Percentiles rank a stretch among this genome's conserved stretches.
Evolutionary conservation across 2,888 invertebrate species (phyloP).

Genomic region (Prosapia bicincta): DNA sequence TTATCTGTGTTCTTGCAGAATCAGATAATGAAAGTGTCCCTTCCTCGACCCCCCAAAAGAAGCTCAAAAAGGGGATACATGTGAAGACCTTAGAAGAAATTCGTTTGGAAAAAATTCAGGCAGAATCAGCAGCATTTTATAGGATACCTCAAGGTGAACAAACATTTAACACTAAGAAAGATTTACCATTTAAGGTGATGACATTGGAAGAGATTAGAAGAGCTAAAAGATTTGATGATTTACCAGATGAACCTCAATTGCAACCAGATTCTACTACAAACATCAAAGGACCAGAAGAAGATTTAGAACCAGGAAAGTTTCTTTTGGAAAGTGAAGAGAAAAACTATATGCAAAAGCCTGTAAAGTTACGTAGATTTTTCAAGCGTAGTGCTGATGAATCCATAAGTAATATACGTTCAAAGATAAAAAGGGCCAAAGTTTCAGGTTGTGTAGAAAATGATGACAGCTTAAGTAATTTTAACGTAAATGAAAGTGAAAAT

Average conservation of each 20-base stretch:
- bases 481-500: neutral
- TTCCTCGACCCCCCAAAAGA: conserved; percentile 56
- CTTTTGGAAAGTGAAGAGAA: neutral
- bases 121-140: conserved; percentile 66
- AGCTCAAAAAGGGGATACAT: conserved; percentile 44
- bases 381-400: conserved; percentile 3
- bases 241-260: neutral
- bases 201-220: conserved; percentile 52
- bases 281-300: neutral
- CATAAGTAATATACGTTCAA: neutral
- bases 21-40: conserved; percentile 72
- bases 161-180: neutral
- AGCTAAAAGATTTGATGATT: conserved; percentile 16
- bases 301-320: neutral
- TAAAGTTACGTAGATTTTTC: neutral
- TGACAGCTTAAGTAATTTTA: conserved; percentile 3
- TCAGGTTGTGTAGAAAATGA: neutral
- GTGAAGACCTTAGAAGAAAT: conserved; percentile 67
- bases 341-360: neutral
- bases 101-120: conserved; percentile 65
- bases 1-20: conserved; percentile 65
- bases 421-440: conserved; percentile 4
- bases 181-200: conserved; percentile 50
- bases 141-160: conserved; percentile 3
- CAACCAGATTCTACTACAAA: conserved; percentile 23